phyloP scores from a whole-genome alignment of 2,888 invertebrate genomes.

The Platerodrilus igneus region DNA sequence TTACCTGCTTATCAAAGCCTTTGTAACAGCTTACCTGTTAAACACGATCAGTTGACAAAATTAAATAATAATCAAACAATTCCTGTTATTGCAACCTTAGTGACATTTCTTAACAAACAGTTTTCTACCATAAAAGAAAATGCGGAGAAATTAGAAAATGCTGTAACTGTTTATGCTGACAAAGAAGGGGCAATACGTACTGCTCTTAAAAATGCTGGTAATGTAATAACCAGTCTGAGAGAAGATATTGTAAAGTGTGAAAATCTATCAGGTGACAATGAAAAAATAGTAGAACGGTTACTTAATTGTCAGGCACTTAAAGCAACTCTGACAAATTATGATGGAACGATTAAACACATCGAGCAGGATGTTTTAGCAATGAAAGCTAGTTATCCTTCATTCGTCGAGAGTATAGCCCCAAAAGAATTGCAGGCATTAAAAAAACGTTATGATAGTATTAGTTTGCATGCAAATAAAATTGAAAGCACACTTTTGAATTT shows the following conservation, averaged over 20 bases:
- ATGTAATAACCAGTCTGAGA: slow-evolving; percentile 66
- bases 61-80: slow-evolving; percentile 68
- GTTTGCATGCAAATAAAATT: slow-evolving; percentile 75
- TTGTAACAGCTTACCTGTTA: slow-evolving; percentile 71
- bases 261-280: slow-evolving; percentile 82
- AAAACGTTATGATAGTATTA: slow-evolving; percentile 75
- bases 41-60: slow-evolving; percentile 73
- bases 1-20: slow-evolving; percentile 72
- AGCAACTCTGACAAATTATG: slow-evolving; percentile 63
- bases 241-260: slow-evolving; percentile 86
- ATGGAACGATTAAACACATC: slow-evolving; percentile 63
- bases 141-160: slow-evolving; percentile 68
- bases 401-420: slow-evolving; percentile 69
- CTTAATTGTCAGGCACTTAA: slow-evolving; percentile 70
- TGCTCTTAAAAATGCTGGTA: slow-evolving; percentile 66
- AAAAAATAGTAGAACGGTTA: slow-evolving; percentile 74
- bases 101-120: slow-evolving; percentile 65
- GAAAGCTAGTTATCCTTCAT: slow-evolving; percentile 69
- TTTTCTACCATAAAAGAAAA: slow-evolving; percentile 70
- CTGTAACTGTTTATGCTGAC: slow-evolving; percentile 68
- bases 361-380: slow-evolving; percentile 66
- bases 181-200: slow-evolving; percentile 69
- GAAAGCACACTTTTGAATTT: slow-evolving; percentile 73
- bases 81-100: slow-evolving; percentile 63
- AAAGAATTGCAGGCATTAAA: slow-evolving; percentile 82